Conservation (phyloP, 2,888 invertebrate genomes). For the Micoletzkya japonica region DNA sequence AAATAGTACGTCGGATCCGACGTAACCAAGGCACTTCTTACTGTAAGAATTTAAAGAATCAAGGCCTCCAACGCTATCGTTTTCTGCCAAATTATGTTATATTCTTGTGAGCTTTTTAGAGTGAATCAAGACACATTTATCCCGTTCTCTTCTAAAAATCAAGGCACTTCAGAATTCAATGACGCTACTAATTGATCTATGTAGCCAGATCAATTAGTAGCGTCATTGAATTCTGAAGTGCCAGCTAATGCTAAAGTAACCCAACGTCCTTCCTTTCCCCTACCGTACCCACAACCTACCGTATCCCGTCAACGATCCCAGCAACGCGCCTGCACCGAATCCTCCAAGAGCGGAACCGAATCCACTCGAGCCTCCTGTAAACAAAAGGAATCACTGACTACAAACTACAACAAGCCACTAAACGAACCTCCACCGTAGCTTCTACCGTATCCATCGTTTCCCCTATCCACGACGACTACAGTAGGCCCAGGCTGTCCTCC, state of each 20-base stretch:
- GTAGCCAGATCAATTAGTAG: too few species aligned
- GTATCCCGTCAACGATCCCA: slow-evolving; percentile 51
- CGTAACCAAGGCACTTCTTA: too few species aligned
- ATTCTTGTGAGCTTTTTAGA: too few species aligned
- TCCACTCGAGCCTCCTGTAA: slow-evolving; percentile 34
- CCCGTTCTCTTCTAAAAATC: too few species aligned
- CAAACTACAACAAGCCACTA: not conserved
- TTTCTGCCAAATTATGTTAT: too few species aligned
- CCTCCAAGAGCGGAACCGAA: slow-evolving; percentile 43
- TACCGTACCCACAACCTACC: slow-evolving; percentile 38
- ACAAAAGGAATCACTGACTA: not conserved
- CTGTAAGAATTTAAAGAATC: too few species aligned
- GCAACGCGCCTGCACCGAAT: slow-evolving; percentile 53
- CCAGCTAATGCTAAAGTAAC: not conserved
- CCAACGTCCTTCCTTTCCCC: too few species aligned
- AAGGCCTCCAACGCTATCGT: too few species aligned
- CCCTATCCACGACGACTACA: slow-evolving; percentile 30
- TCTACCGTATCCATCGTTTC: slow-evolving; percentile 28
- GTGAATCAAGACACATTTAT: too few species aligned
- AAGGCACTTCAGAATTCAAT: too few species aligned
- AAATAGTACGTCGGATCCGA: not conserved
- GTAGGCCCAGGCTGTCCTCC: slow-evolving; percentile 1
- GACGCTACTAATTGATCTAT: too few species aligned
- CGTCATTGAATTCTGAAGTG: too few species aligned
- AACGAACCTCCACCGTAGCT: slow-evolving; percentile 29